A percentile compares a stretch with the other conserved stretches of the same genome.
Conservation (phyloP, 2,888 invertebrate species). For the Sinodicranocentrus sp. region DNA sequence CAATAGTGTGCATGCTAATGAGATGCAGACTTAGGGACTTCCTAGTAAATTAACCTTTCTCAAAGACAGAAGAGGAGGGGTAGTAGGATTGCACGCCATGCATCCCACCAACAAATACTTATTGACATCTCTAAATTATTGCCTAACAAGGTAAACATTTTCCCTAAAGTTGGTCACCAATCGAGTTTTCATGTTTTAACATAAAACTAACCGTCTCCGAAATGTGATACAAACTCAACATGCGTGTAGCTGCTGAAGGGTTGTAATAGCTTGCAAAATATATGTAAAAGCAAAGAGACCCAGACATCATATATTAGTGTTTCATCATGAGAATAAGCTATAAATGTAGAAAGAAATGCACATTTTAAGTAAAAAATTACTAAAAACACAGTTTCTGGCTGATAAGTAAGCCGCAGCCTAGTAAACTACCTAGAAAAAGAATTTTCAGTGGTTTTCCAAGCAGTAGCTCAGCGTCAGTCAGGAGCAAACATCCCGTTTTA, state of each 20-base stretch:
- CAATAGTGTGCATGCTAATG: slow-evolving; percentile 2
- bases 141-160: neutral
- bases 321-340: slow-evolving; percentile 10
- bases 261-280: too few species aligned
- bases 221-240: too few species aligned
- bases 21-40: neutral
- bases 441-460: slow-evolving; percentile 41
- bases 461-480: slow-evolving; percentile 39
- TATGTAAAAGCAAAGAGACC: too few species aligned
- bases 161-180: slow-evolving; percentile 28
- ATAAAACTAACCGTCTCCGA: too few species aligned
- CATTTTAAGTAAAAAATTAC: slow-evolving; percentile 24
- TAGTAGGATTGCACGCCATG: too few species aligned
- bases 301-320: too few species aligned
- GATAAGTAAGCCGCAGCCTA: slow-evolving; percentile 61
- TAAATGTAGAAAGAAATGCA: slow-evolving; percentile 2
- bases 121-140: slow-evolving; percentile 20
- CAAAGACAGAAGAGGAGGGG: neutral
- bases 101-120: neutral
- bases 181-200: slow-evolving; percentile 9
- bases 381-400: slow-evolving; percentile 49
- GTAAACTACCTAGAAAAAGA: slow-evolving; percentile 49
- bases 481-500: slow-evolving; percentile 64
- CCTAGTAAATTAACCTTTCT: neutral
- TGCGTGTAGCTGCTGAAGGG: too few species aligned